Evolutionary conservation across 1,140 invertebrate species (phyloP), one percentile per base, ranked within the genome.

Genomic region (Agrilus planipennis): DNA sequence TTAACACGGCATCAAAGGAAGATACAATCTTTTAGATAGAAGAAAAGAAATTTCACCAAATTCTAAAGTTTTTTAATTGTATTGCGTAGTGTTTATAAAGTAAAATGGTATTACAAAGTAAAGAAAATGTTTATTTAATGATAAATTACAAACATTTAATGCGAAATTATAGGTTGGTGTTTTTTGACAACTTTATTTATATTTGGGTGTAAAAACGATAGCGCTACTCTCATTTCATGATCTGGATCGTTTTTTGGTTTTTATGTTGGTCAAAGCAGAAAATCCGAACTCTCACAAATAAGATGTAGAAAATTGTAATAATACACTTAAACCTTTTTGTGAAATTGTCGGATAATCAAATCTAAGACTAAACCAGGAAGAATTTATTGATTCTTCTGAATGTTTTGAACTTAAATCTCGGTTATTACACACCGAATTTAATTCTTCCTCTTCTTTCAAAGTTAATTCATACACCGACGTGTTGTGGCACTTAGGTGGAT

Each of bases 261-360:
- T 57, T 47, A 57, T 54, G 15, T 46, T 53, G 41, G 45, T 44
- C 40, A 57, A 47, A 45, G 47, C 45, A 38, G 51, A 57, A 57
- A 57, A 55, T 49, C 49, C 47, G 28, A 53, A 50, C 50, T 55
- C 49, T 27, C 47, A 52, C 30, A 57, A 55, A 47, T 52, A 54
- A 47, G 51, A 52, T 40, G 46, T 57, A 18, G 50, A 45, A 54
- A 56, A 58, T 50, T 48, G 46, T 39, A 57, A 53, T 44, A 54
- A 45, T 46, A 58, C 51, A 37, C 32, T 44, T 41, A 45, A 41
- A 34, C 36, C 36, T 34, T 36, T 44, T 39, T 44, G 39, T 14
- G 34, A 18, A 32, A 42, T 43, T n/a, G 39, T 42, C 9, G 34
- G 14, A 42, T 38, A 46, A 30, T 46, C 34, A 18, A 19, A 20